phyloP scores from a whole-genome alignment of 1,140 invertebrate species.

The Mizuhopecten yessoensis region DNA sequence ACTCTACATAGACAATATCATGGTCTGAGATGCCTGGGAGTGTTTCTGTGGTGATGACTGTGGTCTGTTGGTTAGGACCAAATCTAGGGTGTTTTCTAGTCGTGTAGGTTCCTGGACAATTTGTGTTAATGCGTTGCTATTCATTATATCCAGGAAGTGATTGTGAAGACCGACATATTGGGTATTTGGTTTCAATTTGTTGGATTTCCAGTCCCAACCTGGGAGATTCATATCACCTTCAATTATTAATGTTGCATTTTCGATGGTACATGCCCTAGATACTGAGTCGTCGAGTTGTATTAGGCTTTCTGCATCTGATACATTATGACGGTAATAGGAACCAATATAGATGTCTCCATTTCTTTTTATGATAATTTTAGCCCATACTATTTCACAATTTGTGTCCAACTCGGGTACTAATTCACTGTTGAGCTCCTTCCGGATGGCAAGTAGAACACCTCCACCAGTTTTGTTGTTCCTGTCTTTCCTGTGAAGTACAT shows the following conservation, averaged over 20 bases:
- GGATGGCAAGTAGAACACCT: neutral
- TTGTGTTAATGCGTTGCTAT: too few relatives aligned
- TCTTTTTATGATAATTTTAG: constrained; percentile 52
- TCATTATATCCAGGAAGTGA: too few relatives aligned
- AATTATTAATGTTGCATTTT: neutral
- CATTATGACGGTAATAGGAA: constrained; percentile 55
- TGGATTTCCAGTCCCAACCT: constrained; percentile 50
- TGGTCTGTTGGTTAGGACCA: too few relatives aligned
- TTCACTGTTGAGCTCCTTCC: neutral
- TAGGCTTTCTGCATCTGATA: constrained; percentile 46
- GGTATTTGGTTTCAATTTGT: too few relatives aligned
- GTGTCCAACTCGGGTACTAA: constrained; percentile 42
- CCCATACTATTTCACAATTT: constrained; percentile 49
- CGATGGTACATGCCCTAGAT: neutral
- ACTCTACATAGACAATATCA: too few relatives aligned
- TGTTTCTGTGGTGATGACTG: too few relatives aligned
- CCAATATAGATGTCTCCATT: constrained; percentile 44
- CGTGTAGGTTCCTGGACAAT: too few relatives aligned
- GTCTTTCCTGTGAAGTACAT: constrained; percentile 54
- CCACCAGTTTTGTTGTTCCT: too few relatives aligned
- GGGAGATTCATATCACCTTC: constrained; percentile 54
- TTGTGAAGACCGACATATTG: too few relatives aligned
- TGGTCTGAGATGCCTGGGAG: too few relatives aligned
- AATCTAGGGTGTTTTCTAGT: too few relatives aligned
- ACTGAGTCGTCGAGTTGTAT: constrained; percentile 31